Evolutionary conservation across 2,113 vertebrate species (phyloP).

Genomic region (Callochromis pleurospilus): DNA sequence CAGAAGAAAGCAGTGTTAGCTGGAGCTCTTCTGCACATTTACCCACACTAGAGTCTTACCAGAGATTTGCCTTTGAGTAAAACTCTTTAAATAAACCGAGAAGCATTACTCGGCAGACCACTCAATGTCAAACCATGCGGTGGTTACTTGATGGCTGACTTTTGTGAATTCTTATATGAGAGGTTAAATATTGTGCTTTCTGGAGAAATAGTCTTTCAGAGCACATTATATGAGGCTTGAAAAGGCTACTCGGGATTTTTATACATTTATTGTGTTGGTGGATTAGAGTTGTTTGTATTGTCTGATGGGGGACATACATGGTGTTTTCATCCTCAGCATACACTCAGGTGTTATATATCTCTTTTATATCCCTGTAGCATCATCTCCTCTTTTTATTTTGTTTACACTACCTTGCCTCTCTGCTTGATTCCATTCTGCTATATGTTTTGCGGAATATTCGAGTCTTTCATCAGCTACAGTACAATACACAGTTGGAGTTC

Average conservation of each 20-base stretch:
- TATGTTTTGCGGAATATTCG: slow-evolving; percentile 8
- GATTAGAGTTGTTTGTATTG: background rate
- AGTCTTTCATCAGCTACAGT: slow-evolving; percentile 12
- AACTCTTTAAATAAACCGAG: background rate
- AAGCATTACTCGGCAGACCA: background rate
- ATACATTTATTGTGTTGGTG: background rate
- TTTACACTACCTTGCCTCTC: background rate
- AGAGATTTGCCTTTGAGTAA: background rate
- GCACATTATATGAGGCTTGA: background rate
- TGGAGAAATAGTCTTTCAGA: background rate
- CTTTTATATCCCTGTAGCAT: background rate
- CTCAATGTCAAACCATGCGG: background rate
- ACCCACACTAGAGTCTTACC: background rate
- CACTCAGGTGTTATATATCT: background rate
- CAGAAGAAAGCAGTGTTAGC: slow-evolving; percentile 9
- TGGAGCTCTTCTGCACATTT: background rate
- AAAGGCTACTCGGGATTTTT: background rate
- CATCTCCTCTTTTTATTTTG: background rate
- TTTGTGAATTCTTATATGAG: background rate
- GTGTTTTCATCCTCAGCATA: background rate
- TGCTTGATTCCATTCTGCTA: slow-evolving; percentile 10
- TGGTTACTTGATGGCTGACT: background rate
- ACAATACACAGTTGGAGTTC: slow-evolving; percentile 1
- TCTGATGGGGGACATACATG: background rate
- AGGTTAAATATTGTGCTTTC: background rate